Evolutionary conservation across 2,888 invertebrate genomes (phyloP).

Genomic region (Tineola bisselliella): DNA sequence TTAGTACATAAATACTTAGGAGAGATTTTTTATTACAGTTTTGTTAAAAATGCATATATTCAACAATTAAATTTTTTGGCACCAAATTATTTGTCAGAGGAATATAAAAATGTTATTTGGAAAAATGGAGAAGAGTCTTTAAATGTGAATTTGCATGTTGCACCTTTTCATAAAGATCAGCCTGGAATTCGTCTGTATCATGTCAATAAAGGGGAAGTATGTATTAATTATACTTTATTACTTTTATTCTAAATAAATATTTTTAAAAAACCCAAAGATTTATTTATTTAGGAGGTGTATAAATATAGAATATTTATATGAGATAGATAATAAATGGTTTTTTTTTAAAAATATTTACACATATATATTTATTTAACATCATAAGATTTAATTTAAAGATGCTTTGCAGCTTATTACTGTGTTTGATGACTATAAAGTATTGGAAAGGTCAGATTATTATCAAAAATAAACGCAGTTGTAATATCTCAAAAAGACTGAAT

Average conservation of each 20-base stretch:
- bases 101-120: slow-evolving; percentile 71
- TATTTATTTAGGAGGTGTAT: too few species aligned
- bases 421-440: too few species aligned
- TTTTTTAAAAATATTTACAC: too few species aligned
- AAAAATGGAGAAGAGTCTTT: slow-evolving; percentile 76
- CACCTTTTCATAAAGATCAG: slow-evolving; percentile 71
- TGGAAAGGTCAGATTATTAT: too few species aligned
- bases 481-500: too few species aligned
- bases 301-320: too few species aligned
- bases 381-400: too few species aligned
- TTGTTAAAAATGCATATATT: slow-evolving; percentile 83
- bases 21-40: slow-evolving; percentile 34
- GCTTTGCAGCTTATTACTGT: too few species aligned
- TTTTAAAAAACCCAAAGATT: too few species aligned
- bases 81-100: slow-evolving; percentile 83
- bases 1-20: background rate
- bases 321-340: too few species aligned
- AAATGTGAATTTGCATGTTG: slow-evolving; percentile 67
- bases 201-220: slow-evolving; percentile 12
- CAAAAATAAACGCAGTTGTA: too few species aligned
- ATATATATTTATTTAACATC: too few species aligned
- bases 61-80: slow-evolving; percentile 82
- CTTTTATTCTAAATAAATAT: background rate
- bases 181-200: slow-evolving; percentile 75
- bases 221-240: background rate